Evolutionary conservation across 2,113 vertebrate genomes (phyloP).

Genomic region (Elanus axillaris): DNA sequence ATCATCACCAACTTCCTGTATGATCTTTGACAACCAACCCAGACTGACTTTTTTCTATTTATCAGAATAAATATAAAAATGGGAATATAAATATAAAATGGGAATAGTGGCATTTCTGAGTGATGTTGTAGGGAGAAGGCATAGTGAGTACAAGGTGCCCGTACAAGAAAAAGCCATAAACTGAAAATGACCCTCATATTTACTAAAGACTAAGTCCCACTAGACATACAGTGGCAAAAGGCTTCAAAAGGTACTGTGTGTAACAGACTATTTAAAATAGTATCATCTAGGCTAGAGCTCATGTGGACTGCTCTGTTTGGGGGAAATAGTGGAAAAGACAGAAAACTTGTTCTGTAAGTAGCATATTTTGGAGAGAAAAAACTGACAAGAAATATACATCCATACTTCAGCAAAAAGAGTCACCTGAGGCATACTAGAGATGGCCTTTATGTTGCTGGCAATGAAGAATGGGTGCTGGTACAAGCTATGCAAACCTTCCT

Average conservation of each 20-base stretch:
- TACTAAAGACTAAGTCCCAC: neutral
- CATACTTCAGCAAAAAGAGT: neutral
- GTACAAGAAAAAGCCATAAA: neutral
- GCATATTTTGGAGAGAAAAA: neutral
- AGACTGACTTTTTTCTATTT: neutral
- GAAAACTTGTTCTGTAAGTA: neutral
- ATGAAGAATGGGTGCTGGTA: neutral
- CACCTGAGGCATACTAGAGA: neutral
- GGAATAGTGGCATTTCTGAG: neutral
- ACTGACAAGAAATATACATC: accelerated
- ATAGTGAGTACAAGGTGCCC: neutral
- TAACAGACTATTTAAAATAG: neutral
- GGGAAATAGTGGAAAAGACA: neutral
- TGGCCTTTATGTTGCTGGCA: neutral
- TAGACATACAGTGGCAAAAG: neutral
- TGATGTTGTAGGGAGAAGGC: neutral
- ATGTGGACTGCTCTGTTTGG: neutral
- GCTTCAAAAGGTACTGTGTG: neutral
- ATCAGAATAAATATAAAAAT: neutral
- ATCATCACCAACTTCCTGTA: neutral
- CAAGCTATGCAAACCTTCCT: neutral
- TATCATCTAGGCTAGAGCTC: neutral
- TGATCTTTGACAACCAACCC: neutral
- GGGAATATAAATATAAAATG: neutral
- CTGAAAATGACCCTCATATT: neutral